Base-by-base conservation (phyloP, 2,888 invertebrate species). In the Cerastis rubricosa region DNA sequence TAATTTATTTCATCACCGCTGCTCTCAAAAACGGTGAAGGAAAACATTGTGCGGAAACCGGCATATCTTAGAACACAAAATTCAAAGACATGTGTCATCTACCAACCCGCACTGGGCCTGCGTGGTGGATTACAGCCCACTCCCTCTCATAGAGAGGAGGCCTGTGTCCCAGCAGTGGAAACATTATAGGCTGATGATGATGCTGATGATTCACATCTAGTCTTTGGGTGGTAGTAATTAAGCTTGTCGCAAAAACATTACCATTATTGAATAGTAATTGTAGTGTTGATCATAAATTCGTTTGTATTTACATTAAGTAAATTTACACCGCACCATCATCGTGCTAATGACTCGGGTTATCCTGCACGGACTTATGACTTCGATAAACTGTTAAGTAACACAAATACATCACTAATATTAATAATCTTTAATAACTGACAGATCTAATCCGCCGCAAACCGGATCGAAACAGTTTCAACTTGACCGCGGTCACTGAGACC, bases 401-500 rank as follows among this genome's bases (percentile, higher is more conserved):
- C 49, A 80, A 83, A 74, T 61, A 74, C 45, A 54, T 19, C 12
- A 35, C 43, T 66, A 71, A 78, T 71, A 78, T 81, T 72, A 66
- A 69, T 72, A 66, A 69, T 76, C 71, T 72, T 49, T 85, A 76
- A 77, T 76, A 79, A 75, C 45, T 76, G 76, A 25, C 85, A 81
- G 35, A 76, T 72, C 75, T 82, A 85, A 87, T 78, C 81, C 66
- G 43, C 74, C 74, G 14, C 76, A 73, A 81, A 47, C 76, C 78
- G 69, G 68, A 78, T 81, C 61, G 25, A 76, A 74, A 40, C 65
- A 43, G 76, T 79, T 63, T 71, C 57, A 80, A 49, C 64, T 68
- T 74, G 81, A 84, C 83, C 83, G 70, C 82, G 79, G 82, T 74
- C 80, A 73, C 68, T 80, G 47, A 51, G 71, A 82, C 69, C 74